phyloP scores from a whole-genome alignment of 2,888 invertebrate species.

The Bombylius major region DNA sequence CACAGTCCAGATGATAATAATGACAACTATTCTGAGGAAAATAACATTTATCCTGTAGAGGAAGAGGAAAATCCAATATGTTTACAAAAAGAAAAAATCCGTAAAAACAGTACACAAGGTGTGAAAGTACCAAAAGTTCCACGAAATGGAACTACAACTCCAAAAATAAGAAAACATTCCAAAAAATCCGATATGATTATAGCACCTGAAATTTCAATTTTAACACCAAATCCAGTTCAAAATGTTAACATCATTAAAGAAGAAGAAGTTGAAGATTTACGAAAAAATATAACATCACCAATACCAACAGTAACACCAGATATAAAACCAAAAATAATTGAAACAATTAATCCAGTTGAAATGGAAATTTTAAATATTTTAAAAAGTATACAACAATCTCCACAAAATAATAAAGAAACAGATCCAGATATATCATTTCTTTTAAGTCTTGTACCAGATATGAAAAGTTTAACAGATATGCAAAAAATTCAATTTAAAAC shows the following conservation, averaged over 20 bases:
- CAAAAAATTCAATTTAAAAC: constrained; percentile 1
- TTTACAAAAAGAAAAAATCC: not conserved
- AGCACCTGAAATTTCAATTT: not conserved
- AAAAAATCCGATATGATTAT: not conserved
- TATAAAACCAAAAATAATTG: not conserved
- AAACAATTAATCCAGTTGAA: not conserved
- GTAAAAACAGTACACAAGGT: not conserved
- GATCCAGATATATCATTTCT: not conserved
- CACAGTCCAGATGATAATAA: not conserved
- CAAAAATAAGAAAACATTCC: not conserved
- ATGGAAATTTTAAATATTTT: not conserved
- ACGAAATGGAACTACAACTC: too few relatives aligned
- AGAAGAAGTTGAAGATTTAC: too few relatives aligned
- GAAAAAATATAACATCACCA: not conserved
- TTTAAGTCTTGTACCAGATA: not conserved
- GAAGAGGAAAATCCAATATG: not conserved
- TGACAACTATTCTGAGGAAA: not conserved
- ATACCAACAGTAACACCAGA: not conserved
- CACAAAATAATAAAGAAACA: not conserved
- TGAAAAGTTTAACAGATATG: not conserved
- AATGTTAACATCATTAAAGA: too few relatives aligned
- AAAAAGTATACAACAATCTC: not conserved
- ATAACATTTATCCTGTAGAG: not conserved
- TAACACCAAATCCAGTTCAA: not conserved
- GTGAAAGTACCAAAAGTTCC: too few relatives aligned